A percentile compares a stretch with the other conserved stretches of the same genome.
These are phyloP conservation scores for Hydrolagus affinis DNA, from an alignment of 2,113 vertebrate species.

Conservation along the genomic window DNA sequence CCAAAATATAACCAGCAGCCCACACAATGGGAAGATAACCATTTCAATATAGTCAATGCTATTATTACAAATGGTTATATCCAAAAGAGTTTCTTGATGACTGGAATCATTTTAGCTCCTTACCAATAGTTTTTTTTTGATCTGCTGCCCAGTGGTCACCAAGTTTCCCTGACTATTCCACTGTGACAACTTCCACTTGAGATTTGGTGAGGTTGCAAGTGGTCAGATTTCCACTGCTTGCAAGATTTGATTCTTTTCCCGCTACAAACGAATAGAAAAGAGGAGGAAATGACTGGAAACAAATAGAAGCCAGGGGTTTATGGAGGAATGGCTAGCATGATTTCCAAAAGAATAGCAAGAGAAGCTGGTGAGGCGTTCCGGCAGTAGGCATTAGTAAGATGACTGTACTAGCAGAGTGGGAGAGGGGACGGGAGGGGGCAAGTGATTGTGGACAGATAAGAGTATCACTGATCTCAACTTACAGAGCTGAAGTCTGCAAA, in stretches of 20 bases:
- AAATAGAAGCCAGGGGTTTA: constrained; percentile 32
- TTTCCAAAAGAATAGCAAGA: constrained; percentile 39
- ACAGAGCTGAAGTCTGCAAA: constrained; percentile 89
- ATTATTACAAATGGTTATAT: background rate
- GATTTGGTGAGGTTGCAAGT: background rate
- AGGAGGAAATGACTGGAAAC: constrained; percentile 3
- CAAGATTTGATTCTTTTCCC: background rate
- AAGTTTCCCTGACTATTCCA: background rate
- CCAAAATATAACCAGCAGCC: no score
- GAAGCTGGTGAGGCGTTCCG: constrained; percentile 43
- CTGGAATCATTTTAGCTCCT: background rate
- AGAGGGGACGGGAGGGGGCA: constrained; percentile 38
- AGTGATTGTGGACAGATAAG: constrained; percentile 47
- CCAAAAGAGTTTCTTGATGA: background rate
- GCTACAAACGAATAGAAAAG: constrained; percentile 1
- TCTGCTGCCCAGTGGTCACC: background rate
- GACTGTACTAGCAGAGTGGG: constrained; percentile 49
- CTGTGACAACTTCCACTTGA: background rate
- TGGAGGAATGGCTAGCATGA: constrained; percentile 42
- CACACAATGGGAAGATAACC: background rate
- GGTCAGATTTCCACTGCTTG: constrained; percentile 14
- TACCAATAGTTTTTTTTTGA: background rate
- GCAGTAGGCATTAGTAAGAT: constrained; percentile 40
- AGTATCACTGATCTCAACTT: constrained; percentile 77
- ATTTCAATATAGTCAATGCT: constrained; percentile 9